Percentiles rank a stretch among this genome's conserved stretches.
phyloP scores from a whole-genome alignment of 1,140 invertebrate genomes.

The Leptopilina clavipes region DNA sequence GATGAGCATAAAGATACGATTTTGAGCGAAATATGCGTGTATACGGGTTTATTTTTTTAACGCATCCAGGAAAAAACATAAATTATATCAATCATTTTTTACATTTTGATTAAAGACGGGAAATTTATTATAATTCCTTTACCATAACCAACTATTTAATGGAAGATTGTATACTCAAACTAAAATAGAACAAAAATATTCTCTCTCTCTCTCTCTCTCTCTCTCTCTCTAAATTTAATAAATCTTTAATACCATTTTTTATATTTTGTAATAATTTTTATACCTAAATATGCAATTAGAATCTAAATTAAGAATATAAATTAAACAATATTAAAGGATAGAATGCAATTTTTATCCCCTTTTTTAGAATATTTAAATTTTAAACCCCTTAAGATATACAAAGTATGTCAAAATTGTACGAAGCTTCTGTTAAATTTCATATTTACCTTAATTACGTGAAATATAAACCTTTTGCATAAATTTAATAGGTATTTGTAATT shows the following conservation, averaged over 20 bases:
- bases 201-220: too few species aligned
- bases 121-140: too few species aligned
- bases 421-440: neutral
- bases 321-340: too few species aligned
- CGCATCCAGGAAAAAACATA: neutral
- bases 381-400: neutral
- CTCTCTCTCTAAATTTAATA: too few species aligned
- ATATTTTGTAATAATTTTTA: too few species aligned
- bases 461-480: neutral
- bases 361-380: neutral
- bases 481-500: neutral
- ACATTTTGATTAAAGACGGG: neutral
- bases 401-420: neutral
- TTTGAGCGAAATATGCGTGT: constrained; percentile 36
- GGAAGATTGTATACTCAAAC: too few species aligned
- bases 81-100: neutral
- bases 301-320: too few species aligned
- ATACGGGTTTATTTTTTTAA: neutral
- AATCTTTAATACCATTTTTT: too few species aligned
- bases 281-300: too few species aligned
- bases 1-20: constrained; percentile 24
- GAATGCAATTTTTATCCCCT: too few species aligned
- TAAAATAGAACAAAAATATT: too few species aligned
- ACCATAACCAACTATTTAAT: too few species aligned
- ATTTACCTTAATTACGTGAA: neutral